A percentile compares a stretch with the other conserved stretches of the same genome.
phyloP scores from a whole-genome alignment of 1,140 invertebrate species.

The Neotoxoptera formosana region DNA sequence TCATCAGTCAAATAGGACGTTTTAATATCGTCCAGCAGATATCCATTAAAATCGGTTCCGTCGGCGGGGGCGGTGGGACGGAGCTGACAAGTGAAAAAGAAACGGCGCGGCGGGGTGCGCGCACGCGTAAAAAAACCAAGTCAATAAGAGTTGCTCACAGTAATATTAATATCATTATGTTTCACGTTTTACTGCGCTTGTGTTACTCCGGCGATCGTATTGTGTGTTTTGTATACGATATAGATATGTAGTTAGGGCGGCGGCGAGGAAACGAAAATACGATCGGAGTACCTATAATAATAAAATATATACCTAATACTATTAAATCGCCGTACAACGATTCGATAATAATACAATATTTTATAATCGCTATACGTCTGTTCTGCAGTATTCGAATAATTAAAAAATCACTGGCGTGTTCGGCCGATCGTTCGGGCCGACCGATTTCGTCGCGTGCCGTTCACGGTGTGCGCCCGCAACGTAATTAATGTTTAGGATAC shows the following conservation, averaged over 20 bases:
- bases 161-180: neutral
- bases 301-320: too few species aligned
- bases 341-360: neutral
- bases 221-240: neutral
- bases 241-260: neutral
- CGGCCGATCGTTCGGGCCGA: neutral
- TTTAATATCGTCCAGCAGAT: constrained; percentile 53
- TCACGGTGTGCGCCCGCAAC: too few species aligned
- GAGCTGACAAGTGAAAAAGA: neutral
- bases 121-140: neutral
- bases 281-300: neutral
- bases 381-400: neutral
- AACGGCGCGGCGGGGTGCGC: neutral
- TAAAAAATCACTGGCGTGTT: neutral
- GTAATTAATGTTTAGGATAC: too few species aligned
- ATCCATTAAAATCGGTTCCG: constrained; percentile 37
- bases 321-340: too few species aligned
- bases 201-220: neutral
- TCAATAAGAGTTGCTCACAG: too few species aligned
- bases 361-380: neutral
- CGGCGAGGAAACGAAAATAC: neutral
- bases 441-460: neutral
- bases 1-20: constrained; percentile 52
- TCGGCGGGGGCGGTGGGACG: too few species aligned
- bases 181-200: too few species aligned